Evolutionary conservation across 2,113 vertebrate species (phyloP), one percentile per base, ranked within the genome.

Genomic region (Mormoops blainvillei): DNA sequence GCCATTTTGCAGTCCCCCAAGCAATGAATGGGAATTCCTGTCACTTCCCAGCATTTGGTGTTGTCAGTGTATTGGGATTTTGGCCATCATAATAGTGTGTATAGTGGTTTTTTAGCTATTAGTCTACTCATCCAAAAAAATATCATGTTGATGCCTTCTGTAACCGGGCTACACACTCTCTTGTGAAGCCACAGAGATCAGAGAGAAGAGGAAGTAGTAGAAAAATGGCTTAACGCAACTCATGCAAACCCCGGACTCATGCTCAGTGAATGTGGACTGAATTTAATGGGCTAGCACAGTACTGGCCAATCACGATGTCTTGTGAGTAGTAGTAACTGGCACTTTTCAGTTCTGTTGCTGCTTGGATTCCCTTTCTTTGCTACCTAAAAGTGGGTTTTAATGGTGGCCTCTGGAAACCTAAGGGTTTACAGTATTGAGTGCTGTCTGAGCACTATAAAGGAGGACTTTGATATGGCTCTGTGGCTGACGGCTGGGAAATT

Each of bases 401-500:
- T 70, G 36, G n/a, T 89, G 58, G 82, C 61, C 31, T 38, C 45
- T 65, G n/a, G 43, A 87, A 82, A 63, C n/a, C 45, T n/a, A 45
- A 45, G 65, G 7, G 7, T 61, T 92, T 89, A 81, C 5, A n/a
- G 56, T 61, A n/a, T 16, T 43, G 81, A 87, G 83, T 92, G 65
- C 92, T 71, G 77, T 88, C 61, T 45, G 61, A 94, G 78, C 81
- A 95, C n/a, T 78, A 80, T 50, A 73, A 73, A 85, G 45, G 83
- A 50, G 22, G 68, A 58, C 24, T 78, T 52, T 5, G 19, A 54
- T 67, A 26, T 5, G 89, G 33, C 38, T 89, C 77, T 73, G 16
- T 43, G 85, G 76, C 43, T n/a, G 11, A 24, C 24, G 13, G 71
- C 56, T 65, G 85, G 41, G 67, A 93, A 74, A 88, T 77, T 70